Evolutionary conservation across 2,888 invertebrate species (phyloP), one percentile per base, ranked within the genome.

Genomic region (Drosophila melanosoma): DNA sequence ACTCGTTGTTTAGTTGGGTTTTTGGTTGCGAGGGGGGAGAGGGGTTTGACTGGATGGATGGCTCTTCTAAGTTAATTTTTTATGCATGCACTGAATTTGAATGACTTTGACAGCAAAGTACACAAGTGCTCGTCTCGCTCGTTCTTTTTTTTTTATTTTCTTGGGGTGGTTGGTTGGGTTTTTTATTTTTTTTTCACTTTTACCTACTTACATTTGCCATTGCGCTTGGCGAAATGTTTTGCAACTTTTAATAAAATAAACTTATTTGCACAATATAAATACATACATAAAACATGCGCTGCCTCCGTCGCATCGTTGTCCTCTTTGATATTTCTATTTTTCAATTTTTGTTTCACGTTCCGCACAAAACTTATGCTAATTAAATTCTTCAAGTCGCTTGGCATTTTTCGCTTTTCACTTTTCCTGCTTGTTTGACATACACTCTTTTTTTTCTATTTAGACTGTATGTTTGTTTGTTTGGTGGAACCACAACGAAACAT

Each of bases 21-120:
- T 52, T 32, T 48, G 17, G 17, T 42, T 17, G 33, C 3, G 29
- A 6, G 49, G 26, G 26, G 26, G 26, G 26, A 26, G 26, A 42
- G 53, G 67, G 38, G 51, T 7, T 29, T 12, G 51, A 35, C 4
- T 51, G 57, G 29, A 35, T 51, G 61, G 51, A 35, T 61, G 77
- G 62, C 62, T 54, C 74, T 81, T 51, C 48, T 68, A 84, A 82
- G 67, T 76, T 81, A 83, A 83, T 84, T 83, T 83, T 83, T 84
- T 84, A 84, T 83, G 78, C 82, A 87, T 87, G 82, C 84, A 73
- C 80, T 84, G 87, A 82, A 87, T 84, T 81, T 87, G 74, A 87
- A 85, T 82, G 78, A 83, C 84, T 85, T 85, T 85, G 84, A 83
- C 84, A 82, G 74, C 62, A 77, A 68, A 69, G 69, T 67, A 71